phyloP scores from a whole-genome alignment of 1,140 invertebrate genomes.

The Trichonephila clavata region DNA sequence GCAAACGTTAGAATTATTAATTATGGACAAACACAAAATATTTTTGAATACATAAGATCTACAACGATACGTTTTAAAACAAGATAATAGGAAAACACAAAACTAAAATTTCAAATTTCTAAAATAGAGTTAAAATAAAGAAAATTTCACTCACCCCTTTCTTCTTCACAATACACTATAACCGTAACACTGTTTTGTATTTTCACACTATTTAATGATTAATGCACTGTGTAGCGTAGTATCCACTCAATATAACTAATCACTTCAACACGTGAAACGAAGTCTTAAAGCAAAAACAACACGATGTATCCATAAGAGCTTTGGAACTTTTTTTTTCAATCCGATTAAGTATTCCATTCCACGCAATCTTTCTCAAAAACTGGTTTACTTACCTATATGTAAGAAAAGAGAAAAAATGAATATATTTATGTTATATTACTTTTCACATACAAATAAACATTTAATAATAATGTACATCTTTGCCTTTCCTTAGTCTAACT shows the following conservation, averaged over 20 bases:
- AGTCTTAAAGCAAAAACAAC: background rate
- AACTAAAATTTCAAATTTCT: no score
- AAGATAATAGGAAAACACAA: no score
- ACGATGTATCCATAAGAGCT: background rate
- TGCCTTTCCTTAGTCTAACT: no score
- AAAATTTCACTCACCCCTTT: background rate
- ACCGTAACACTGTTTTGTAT: background rate
- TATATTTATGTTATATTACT: no score
- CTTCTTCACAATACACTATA: background rate
- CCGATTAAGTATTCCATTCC: background rate
- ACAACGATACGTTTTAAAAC: no score
- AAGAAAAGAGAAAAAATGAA: background rate
- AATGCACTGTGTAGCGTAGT: background rate
- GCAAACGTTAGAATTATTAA: no score
- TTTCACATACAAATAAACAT: no score
- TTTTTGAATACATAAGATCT: no score
- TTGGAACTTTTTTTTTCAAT: background rate
- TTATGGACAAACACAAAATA: no score
- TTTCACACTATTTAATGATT: background rate
- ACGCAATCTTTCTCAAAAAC: background rate
- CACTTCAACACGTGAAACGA: background rate
- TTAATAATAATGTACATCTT: no score
- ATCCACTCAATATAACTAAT: background rate
- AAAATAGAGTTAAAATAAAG: background rate
- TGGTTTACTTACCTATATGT: background rate